These are phyloP conservation scores for Abramis brama DNA, from an alignment of 2,113 vertebrate genomes.

Conservation along the genomic window DNA sequence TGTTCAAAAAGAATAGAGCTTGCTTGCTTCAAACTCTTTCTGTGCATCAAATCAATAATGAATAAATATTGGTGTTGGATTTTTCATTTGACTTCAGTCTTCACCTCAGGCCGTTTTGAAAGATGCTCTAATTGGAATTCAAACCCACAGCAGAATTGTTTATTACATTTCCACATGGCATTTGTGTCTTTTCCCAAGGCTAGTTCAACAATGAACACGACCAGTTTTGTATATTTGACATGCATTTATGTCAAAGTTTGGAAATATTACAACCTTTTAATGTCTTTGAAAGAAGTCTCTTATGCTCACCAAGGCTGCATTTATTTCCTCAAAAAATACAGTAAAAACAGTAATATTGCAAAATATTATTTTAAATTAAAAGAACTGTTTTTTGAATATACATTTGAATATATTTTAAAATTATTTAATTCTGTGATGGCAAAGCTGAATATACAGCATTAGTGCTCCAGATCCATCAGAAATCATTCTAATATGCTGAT, in stretches of 20 bases:
- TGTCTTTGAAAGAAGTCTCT: too few relatives aligned
- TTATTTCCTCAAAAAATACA: too few relatives aligned
- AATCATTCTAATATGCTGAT: too few relatives aligned
- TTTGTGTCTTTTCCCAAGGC: slow-evolving; percentile 43
- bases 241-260: not conserved
- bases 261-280: too few relatives aligned
- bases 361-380: too few relatives aligned
- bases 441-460: too few relatives aligned
- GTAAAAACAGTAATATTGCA: too few relatives aligned
- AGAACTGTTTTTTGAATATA: too few relatives aligned
- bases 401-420: too few relatives aligned
- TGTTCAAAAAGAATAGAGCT: slow-evolving; percentile 26
- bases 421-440: too few relatives aligned
- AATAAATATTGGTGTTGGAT: slow-evolving; percentile 49
- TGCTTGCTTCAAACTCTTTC: slow-evolving; percentile 41
- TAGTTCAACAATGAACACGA: not conserved
- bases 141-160: slow-evolving; percentile 36
- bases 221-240: not conserved
- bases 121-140: slow-evolving; percentile 44
- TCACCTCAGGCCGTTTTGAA: slow-evolving; percentile 34
- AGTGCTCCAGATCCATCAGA: too few relatives aligned
- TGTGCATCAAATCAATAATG: slow-evolving; percentile 44
- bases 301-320: too few relatives aligned
- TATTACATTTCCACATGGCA: slow-evolving; percentile 42
- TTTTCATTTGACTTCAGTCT: slow-evolving; percentile 36